phyloP scores from a whole-genome alignment of 2,113 vertebrate species.

The Suricata suricatta region DNA sequence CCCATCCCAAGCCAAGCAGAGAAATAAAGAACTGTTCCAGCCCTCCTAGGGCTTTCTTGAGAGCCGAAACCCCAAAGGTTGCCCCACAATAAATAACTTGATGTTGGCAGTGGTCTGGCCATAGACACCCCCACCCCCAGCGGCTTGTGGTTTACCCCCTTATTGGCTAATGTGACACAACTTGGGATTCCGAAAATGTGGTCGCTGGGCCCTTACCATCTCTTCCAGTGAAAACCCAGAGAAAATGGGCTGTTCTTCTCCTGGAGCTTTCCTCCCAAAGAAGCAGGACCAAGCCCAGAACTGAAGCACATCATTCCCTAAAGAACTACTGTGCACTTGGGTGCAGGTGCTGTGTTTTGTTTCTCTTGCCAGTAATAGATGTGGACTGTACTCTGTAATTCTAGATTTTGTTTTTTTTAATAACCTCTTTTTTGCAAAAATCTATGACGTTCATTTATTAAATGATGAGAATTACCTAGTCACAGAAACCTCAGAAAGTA shows the following conservation, averaged over 20 bases:
- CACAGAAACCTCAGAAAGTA: background rate
- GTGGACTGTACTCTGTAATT: background rate
- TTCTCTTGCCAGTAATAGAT: background rate
- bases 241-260: background rate
- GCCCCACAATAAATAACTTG: background rate
- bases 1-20: background rate
- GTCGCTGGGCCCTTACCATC: background rate
- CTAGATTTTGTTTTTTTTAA: background rate
- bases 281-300: background rate
- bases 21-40: background rate
- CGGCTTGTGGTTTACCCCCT: background rate
- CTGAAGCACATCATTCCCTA: accelerated
- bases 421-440: conserved; percentile 14
- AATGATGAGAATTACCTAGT: background rate
- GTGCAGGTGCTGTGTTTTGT: background rate
- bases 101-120: background rate
- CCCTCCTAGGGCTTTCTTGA: background rate
- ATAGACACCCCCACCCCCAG: background rate
- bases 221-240: background rate
- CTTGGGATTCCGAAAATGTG: background rate
- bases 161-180: background rate
- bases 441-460: background rate
- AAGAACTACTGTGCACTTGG: background rate
- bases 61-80: background rate
- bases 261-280: background rate